These are phyloP conservation scores for Erpornis zantholeuca DNA, from an alignment of 2,113 vertebrate genomes.

Conservation along the genomic window DNA sequence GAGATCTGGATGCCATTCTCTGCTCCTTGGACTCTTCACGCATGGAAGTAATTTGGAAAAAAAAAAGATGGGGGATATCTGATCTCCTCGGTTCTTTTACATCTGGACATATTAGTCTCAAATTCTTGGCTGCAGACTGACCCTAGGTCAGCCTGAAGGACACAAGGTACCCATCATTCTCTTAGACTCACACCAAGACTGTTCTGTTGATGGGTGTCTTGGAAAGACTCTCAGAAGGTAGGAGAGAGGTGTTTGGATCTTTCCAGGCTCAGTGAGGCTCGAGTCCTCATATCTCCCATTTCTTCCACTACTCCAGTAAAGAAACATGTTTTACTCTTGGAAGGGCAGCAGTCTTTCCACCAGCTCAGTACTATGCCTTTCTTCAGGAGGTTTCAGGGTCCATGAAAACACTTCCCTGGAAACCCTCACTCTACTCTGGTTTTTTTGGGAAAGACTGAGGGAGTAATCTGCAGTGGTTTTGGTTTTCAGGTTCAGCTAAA, in stretches of 20 bases:
- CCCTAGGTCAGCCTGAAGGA: background rate
- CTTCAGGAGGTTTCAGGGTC: background rate
- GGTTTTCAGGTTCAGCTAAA: background rate
- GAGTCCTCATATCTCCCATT: background rate
- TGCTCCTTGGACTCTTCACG: background rate
- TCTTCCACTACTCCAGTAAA: background rate
- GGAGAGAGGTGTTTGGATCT: background rate
- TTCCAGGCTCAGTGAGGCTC: background rate
- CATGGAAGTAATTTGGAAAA: background rate
- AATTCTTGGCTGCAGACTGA: background rate
- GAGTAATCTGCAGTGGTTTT: background rate
- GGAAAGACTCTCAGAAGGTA: background rate
- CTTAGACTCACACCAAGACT: background rate
- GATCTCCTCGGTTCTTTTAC: background rate
- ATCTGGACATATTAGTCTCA: background rate
- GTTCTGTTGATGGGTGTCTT: background rate
- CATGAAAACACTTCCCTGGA: background rate
- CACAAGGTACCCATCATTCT: background rate
- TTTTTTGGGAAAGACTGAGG: background rate
- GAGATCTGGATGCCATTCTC: background rate
- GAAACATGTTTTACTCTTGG: background rate
- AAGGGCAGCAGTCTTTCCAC: background rate
- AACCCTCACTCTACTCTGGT: background rate
- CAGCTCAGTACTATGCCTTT: background rate
- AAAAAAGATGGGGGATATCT: background rate